Evolutionary conservation across 64 coral and sea anemone species (phyloP), one percentile per base, ranked within the genome.

Genomic region (Stichodactyla mertensii): DNA sequence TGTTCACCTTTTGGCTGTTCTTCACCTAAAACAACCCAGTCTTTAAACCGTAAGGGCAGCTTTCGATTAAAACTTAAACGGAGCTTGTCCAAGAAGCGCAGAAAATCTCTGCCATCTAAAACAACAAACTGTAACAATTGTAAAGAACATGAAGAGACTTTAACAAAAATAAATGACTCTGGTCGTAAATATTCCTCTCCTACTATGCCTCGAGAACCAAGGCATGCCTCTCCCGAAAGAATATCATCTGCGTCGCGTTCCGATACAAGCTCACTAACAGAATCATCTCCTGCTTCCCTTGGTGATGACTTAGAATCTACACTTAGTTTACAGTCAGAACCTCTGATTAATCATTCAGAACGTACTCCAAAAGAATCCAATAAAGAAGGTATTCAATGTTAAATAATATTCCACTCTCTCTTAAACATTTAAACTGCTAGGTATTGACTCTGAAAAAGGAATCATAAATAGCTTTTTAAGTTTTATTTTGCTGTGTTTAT

Each of bases 1-100:
- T 97, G 94, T 85, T 93, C 89, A 20, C 94, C 94, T 83, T 97
- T 97, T 92, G 91, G 88, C 92, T 97, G 94, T 58, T 87, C 94
- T 90, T 88, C 94, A 52, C 10, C 94, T 87, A 97, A 93, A 89
- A 92, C 74, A 89, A 92, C 74, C 62, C 80, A 86, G 36, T 84
- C 91, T 88, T 82, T 92, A 87, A 92, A 92, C 78, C 87, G 87
- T 92, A 97, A 92, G 81, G 92, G 94, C 79, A 89, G 94, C 92
- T 92, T 97, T 82, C 85, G 89, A 85, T 64, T 97, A 93, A 89
- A 70, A 90, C 82, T 97, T 87, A 97, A 93, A 92, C 85, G 94
- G n/a, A 90, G 86, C 55, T 61, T 88, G 66, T 93, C 94, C 87
- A 97, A 97, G 94, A 97, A 97, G 86, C 94, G 94, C 89, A 97